Conservation (phyloP, 2,797 vertebrate genomes). For the Notamacropus eugenii region DNA sequence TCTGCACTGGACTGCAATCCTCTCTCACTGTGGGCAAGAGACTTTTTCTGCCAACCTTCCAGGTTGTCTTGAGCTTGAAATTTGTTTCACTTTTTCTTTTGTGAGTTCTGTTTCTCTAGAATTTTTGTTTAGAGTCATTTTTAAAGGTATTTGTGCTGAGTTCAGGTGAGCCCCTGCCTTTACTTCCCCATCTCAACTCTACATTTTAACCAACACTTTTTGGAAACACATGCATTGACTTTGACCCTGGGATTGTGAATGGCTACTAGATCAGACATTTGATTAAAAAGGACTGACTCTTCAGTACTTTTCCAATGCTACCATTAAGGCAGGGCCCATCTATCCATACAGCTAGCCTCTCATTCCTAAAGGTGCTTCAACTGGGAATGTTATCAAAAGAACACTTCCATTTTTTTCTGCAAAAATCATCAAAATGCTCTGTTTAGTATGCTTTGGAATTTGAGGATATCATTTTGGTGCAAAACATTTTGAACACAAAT, state of each 20-base stretch:
- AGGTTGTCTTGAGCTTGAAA: no score
- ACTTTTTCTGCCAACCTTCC: no score
- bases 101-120: no score
- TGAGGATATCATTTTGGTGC: neutral
- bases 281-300: neutral
- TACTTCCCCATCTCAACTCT: no score
- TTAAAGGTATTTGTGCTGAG: no score
- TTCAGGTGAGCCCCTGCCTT: no score
- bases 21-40: no score
- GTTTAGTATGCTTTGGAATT: slow-evolving; percentile 19
- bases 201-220: neutral
- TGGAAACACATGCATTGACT: neutral
- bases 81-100: no score
- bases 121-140: no score
- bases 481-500: neutral
- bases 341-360: neutral
- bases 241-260: neutral
- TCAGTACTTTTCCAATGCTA: neutral
- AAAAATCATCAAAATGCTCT: neutral
- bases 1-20: no score
- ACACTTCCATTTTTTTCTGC: neutral
- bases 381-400: neutral
- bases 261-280: neutral
- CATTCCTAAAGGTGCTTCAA: neutral
- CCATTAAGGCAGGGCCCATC: neutral